These are phyloP conservation scores for Platyscapa corneri DNA, from an alignment of 1,140 invertebrate genomes.

Conservation along the genomic window DNA sequence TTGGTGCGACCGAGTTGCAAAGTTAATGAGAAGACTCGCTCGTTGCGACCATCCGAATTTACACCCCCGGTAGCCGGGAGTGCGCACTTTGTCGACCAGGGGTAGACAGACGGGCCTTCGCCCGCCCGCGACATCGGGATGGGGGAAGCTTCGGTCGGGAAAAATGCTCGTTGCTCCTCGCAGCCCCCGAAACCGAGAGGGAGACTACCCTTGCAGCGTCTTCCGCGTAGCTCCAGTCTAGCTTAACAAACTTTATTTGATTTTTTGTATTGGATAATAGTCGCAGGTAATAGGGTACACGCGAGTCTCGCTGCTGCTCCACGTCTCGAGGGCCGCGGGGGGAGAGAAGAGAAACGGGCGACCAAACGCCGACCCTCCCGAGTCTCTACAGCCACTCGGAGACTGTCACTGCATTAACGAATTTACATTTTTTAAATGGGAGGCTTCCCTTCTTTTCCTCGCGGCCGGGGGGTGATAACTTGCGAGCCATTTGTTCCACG, in stretches of 20 bases:
- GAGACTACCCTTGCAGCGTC: slow-evolving; percentile 57
- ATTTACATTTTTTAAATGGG: slow-evolving; percentile 76
- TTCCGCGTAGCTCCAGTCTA: slow-evolving; percentile 69
- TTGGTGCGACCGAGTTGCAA: slow-evolving; percentile 17
- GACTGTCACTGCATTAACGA: slow-evolving; percentile 69
- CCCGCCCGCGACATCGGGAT: not conserved
- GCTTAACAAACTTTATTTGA: slow-evolving; percentile 75
- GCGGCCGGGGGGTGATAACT: slow-evolving; percentile 67
- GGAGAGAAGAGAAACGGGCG: not conserved
- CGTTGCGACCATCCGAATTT: slow-evolving; percentile 5
- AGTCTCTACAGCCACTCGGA: slow-evolving; percentile 1
- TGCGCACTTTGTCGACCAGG: not conserved
- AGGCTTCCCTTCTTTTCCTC: slow-evolving; percentile 61
- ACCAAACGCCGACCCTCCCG: slow-evolving; percentile 19
- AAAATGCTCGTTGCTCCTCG: slow-evolving; percentile 60
- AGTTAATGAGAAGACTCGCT: slow-evolving; percentile 60
- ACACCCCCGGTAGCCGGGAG: not conserved
- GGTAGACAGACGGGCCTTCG: not conserved
- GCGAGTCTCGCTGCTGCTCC: slow-evolving; percentile 55
- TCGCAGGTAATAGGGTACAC: slow-evolving; percentile 68
- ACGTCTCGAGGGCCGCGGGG: not conserved
- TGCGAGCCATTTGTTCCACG: slow-evolving; percentile 72
- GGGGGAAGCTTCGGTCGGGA: slow-evolving; percentile 48
- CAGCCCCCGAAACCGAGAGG: slow-evolving; percentile 51
- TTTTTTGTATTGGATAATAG: slow-evolving; percentile 76